Percentiles rank a stretch among this genome's conserved stretches.
Conservation (phyloP, 2,113 vertebrate genomes). For the Oncorhynchus masou region DNA sequence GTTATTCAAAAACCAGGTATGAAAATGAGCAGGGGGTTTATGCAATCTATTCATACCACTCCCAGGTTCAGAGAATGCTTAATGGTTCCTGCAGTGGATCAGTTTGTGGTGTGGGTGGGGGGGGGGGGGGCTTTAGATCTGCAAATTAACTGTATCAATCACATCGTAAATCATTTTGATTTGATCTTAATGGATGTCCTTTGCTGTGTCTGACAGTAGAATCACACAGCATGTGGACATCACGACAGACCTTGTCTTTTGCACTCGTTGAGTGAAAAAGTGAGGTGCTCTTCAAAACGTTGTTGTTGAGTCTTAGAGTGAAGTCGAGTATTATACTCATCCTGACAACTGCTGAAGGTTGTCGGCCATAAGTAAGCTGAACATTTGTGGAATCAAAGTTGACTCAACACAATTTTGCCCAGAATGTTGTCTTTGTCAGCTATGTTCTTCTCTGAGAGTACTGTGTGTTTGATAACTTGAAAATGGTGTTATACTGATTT, state of each 20-base stretch:
- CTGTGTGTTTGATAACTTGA: not conserved
- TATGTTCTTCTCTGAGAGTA: no score
- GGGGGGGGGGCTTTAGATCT: not conserved
- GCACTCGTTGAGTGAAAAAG: not conserved
- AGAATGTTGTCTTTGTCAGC: no score
- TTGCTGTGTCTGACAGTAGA: not conserved
- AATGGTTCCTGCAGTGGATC: not conserved
- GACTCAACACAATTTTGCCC: no score
- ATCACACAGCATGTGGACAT: not conserved
- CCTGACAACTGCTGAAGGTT: not conserved
- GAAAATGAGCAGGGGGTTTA: not conserved
- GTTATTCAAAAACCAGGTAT: not conserved
- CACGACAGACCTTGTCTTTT: not conserved
- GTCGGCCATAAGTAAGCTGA: no score
- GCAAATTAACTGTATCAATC: slow-evolving; percentile 21
- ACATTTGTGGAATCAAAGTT: no score
- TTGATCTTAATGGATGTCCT: slow-evolving; percentile 14
- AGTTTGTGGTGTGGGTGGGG: not conserved
- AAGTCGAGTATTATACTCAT: not conserved
- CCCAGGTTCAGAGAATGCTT: slow-evolving; percentile 3
- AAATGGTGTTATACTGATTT: not conserved
- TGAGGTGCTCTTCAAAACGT: not conserved
- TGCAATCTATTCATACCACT: not conserved
- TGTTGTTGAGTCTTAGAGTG: not conserved
- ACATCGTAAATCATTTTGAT: slow-evolving; percentile 25